Evolutionary conservation across 2,113 vertebrate genomes (phyloP), one percentile per base, ranked within the genome.

Genomic region (Octodon degus): DNA sequence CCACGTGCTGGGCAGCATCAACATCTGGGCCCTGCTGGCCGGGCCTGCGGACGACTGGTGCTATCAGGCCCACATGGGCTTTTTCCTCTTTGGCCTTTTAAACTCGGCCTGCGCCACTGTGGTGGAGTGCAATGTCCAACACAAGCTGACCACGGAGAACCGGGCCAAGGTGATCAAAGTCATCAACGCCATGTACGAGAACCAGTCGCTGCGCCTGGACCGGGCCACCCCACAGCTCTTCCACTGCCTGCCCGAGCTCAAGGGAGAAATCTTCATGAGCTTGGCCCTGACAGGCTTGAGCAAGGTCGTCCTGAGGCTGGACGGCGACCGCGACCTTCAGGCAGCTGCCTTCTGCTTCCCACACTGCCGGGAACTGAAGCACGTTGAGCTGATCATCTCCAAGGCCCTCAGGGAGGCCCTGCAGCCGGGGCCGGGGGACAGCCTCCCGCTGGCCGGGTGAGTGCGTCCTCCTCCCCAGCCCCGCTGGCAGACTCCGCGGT

Each of bases 51-150:
- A 5, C 55, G 7, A 85, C 40, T 65, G 65, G 72, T 92, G 58
- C 76, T 72, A 8, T 60, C 85, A 93, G 30, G 0, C 1, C 11
- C 32, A 84, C 16, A 82, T 22, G 0, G 86, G 97, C 0, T 10
- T 13, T 20, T 98, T 98, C 68, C 77, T 98, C 1, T 98, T 98
- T 8, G 98, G 98, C 4, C 92, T 98, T 30, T 20, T 97, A 2
- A 98, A 95, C 12, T 84, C 62, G 5, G 55, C 85, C 2, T 87
- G 62, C 0, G 10, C 60, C 0, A 47, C 82, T 0, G 43, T 72
- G 0, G 1, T 2, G 1, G 30, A 30, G 2, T 2, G 76, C 30
- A 11, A 1, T 7, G 40, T 96, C 0, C 30, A 82, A 5, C 98
- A 97, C 89, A 79, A 63, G 37, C 50, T 97, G 19, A 95, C 97